These are phyloP conservation scores for Adelosebastes latens DNA, from an alignment of 2,797 vertebrate genomes.

Conservation along the genomic window DNA sequence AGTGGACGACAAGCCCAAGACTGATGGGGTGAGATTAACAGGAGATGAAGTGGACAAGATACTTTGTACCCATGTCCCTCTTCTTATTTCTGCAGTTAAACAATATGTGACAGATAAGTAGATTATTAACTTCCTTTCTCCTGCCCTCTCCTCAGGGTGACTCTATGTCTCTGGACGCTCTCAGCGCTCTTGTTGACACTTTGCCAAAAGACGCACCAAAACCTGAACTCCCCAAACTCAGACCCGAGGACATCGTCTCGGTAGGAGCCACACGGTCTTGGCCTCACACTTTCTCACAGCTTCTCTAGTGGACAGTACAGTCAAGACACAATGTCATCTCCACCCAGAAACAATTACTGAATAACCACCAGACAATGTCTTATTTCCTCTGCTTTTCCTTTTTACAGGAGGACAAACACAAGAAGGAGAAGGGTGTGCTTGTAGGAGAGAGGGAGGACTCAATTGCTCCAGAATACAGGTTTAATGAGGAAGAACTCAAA, in stretches of 20 bases:
- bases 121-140: background rate
- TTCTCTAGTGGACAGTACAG: background rate
- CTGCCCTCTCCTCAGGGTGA: conserved; percentile 38
- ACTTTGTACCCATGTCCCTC: background rate
- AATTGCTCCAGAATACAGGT: conserved; percentile 75
- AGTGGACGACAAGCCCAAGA: conserved; percentile 55
- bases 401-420: conserved; percentile 69
- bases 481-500: conserved; percentile 61
- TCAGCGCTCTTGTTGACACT: conserved; percentile 66
- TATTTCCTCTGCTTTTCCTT: background rate
- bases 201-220: conserved; percentile 60
- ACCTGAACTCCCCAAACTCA: conserved; percentile 70
- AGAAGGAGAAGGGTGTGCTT: conserved; percentile 67
- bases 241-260: conserved; percentile 76
- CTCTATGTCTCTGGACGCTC: conserved; percentile 72
- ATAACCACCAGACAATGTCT: background rate
- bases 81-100: background rate
- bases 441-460: conserved; percentile 80
- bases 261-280: conserved; percentile 38
- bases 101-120: background rate
- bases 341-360: background rate
- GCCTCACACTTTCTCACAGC: background rate
- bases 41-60: background rate
- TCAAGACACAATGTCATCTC: conserved; percentile 25
- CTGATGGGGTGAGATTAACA: conserved; percentile 52